Evolutionary conservation across 1,140 invertebrate species (phyloP), one percentile per base, ranked within the genome.

Genomic region (Thaumetopoea pityocampa): DNA sequence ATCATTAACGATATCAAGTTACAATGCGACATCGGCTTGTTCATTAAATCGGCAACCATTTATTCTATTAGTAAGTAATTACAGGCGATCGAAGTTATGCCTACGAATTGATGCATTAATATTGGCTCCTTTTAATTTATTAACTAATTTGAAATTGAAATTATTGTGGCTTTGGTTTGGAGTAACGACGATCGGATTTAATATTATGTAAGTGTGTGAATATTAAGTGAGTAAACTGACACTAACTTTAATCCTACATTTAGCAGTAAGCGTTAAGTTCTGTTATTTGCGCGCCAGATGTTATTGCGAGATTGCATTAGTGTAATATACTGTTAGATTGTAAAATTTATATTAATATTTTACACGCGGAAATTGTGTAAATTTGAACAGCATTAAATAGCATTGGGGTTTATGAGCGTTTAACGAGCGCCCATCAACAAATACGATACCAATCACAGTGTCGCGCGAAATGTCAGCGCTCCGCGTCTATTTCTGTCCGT

Each of bases 381-480:
- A 32, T 41, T 16, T 41, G 17, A 41, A 16, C 14, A 27, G 27
- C 28, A 23, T 4, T 14, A 8, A 27, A 23, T 23, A 49, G 38
- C 32, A 60, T 43, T 43, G n/a, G 33, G 30, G 30, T 54, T 56
- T 59, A 64, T 50, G 43, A 58, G 41, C 42, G 41, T 60, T 61
- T 66, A 68, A 64, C 58, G 57, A 62, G 51, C 33, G 53, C 30
- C 52, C 51, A 57, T 65, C 52, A 51, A 53, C 50, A 60, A 63
- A 66, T 63, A 40, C 46, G 29, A 52, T 59, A 51, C 48, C 63
- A 63, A 66, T 67, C 59, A 66, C 56, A 67, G 40, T 58, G 63
- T 66, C 62, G 58, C 57, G 44, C 57, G 44, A 73, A 76, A 73
- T 73, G 71, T 73, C 69, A 78, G 51, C 64, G 67, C 65, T 71